Evolutionary conservation across 1,140 invertebrate species (phyloP), one percentile per base, ranked within the genome.

Genomic region (Archivesica marissinica): DNA sequence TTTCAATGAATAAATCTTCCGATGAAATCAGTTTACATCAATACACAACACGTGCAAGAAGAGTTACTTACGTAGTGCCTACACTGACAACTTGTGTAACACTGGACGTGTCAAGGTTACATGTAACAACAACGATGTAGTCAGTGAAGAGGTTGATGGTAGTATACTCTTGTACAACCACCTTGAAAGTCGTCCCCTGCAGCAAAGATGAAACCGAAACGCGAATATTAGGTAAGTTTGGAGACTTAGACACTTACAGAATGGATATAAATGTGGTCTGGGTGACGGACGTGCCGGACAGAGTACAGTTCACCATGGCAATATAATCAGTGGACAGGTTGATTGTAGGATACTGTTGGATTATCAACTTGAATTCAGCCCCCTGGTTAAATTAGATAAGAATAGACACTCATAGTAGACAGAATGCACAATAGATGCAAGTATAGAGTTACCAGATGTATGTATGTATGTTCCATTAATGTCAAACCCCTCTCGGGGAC

Each of bases 131-230:
- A 9, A 56, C 33, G n/a, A 76, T 59, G 17, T 17, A n/a, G 52
- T 76, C 74, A 56, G 28, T 39, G 23, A 23, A 28, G 4, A 39
- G 20, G 30, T 76, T 76, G 9, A 76, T 59, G 17, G 50, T 52
- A n/a, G 74, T 9, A 25, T 76, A 76, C 25, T 76, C 74, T 59
- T 76, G 74, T 9, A 76, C 52, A 20, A 76, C 74, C 33, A 76
- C 6, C 30, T 38, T 54, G 44, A 76, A 76, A 23, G 13, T 4
- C 4, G 74, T 56, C 30, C 54, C 74, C 74, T 76, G 33, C n/a
- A n/a, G n/a, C n/a, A n/a, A n/a, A 59, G 25, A 76, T 35, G 30
- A 30, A 33, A 50, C 11, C 39, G 7, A 59, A 52, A 38, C 13
- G 59, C 17, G 9, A 25, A 59, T 13, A 23, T 35, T 54, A 59